A percentile compares a stretch with the other conserved stretches of the same genome.
phyloP scores from a whole-genome alignment of 2,888 invertebrate genomes.

The Watsonalla binaria region DNA sequence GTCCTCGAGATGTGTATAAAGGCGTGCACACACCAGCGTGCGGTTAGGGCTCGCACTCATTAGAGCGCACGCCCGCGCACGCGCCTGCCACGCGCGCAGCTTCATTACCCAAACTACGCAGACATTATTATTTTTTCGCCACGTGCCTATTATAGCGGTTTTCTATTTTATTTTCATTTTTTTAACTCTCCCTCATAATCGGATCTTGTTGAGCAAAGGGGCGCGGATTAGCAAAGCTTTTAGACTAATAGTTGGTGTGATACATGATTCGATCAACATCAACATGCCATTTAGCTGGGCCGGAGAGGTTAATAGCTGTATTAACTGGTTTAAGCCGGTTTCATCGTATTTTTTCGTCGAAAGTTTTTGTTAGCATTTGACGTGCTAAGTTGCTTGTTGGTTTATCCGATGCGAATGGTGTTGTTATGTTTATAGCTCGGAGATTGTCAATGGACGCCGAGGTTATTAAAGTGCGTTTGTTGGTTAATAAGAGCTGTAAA shows the following conservation, averaged over 20 bases:
- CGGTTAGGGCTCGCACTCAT: constrained; percentile 37
- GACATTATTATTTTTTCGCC: constrained; percentile 69
- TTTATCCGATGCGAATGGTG: neutral
- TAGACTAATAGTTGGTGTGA: constrained; percentile 23
- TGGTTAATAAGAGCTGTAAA: neutral
- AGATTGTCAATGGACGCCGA: neutral
- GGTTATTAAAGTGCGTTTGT: neutral
- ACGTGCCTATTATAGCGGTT: constrained; percentile 65
- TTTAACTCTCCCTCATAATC: constrained; percentile 55
- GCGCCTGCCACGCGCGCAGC: constrained; percentile 50
- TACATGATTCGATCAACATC: constrained; percentile 66
- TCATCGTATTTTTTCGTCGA: neutral
- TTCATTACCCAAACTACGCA: constrained; percentile 63
- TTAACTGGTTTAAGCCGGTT: constrained; percentile 17
- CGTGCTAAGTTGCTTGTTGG: neutral
- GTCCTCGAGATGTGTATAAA: constrained; percentile 2
- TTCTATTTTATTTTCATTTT: constrained; percentile 42
- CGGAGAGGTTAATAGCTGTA: constrained; percentile 52
- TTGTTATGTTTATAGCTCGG: neutral
- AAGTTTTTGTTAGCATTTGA: neutral
- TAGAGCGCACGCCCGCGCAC: constrained; percentile 31
- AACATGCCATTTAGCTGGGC: constrained; percentile 55
- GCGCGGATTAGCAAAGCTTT: constrained; percentile 38
- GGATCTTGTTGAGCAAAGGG: constrained; percentile 37
- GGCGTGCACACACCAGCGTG: constrained; percentile 1